These are phyloP conservation scores for Catocala nupta DNA, from an alignment of 2,888 invertebrate species.

Conservation along the genomic window DNA sequence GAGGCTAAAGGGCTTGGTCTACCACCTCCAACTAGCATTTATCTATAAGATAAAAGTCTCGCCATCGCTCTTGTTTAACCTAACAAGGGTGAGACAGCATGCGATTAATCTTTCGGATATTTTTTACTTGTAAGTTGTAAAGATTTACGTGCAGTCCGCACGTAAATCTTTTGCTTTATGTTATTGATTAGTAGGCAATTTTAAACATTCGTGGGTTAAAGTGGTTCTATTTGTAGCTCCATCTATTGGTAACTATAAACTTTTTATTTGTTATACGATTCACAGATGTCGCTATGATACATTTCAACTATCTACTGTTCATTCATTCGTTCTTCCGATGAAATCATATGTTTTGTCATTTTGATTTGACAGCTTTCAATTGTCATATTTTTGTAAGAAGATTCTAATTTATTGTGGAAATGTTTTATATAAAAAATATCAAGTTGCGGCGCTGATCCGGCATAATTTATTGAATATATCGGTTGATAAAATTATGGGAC, in stretches of 20 bases:
- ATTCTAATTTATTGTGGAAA: constrained; percentile 18
- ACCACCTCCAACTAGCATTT: too few species aligned
- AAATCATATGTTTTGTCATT: constrained; percentile 33
- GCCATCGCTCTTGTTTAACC: too few species aligned
- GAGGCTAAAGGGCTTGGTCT: too few species aligned
- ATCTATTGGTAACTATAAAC: constrained; percentile 25
- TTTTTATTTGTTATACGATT: not conserved
- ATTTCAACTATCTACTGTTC: constrained; percentile 20
- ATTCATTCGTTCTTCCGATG: constrained; percentile 52
- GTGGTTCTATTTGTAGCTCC: constrained; percentile 14
- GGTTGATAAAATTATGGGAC: constrained; percentile 68
- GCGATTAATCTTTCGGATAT: too few species aligned
- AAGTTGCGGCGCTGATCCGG: constrained; percentile 13
- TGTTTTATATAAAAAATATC: constrained; percentile 17
- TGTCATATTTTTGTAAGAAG: constrained; percentile 38
- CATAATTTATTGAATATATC: constrained; percentile 22
- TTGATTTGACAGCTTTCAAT: constrained; percentile 52
- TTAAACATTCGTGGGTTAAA: too few species aligned
- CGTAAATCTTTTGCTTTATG: too few species aligned
- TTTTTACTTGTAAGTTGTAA: too few species aligned
- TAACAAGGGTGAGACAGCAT: too few species aligned
- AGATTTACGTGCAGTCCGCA: rapidly evolving
- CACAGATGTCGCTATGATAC: constrained; percentile 44
- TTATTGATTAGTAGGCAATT: too few species aligned
- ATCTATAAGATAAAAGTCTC: too few species aligned